Percentiles rank a stretch among this genome's conserved stretches.
Evolutionary conservation across 1,140 invertebrate species (phyloP).

Genomic region (Dinoponera quadriceps): DNA sequence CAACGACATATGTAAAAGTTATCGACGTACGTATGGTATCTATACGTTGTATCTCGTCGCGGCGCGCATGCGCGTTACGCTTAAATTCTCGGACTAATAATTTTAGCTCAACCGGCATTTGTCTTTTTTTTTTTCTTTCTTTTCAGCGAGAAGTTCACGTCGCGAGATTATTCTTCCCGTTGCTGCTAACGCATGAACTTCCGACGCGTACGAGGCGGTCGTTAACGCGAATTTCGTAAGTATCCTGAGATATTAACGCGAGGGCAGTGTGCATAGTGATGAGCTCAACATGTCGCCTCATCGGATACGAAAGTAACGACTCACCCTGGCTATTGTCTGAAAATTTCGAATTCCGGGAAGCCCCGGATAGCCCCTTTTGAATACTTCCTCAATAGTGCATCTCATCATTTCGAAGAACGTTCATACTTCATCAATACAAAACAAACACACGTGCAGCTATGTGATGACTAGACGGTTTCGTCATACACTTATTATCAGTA

Average conservation of each 20-base stretch:
- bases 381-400: too few relatives aligned
- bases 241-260: not conserved
- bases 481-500: too few relatives aligned
- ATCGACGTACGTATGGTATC: slow-evolving; percentile 51
- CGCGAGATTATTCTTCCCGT: not conserved
- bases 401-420: too few relatives aligned
- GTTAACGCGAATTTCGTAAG: slow-evolving; percentile 2
- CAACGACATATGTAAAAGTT: slow-evolving; percentile 48
- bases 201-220: not conserved
- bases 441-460: too few relatives aligned
- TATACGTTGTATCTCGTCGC: not conserved
- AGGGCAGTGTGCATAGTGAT: too few relatives aligned
- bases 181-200: not conserved
- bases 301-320: too few relatives aligned
- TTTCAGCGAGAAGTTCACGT: not conserved
- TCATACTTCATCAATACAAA: too few relatives aligned
- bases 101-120: slow-evolving; percentile 34
- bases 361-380: too few relatives aligned
- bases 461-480: too few relatives aligned
- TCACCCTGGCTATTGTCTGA: too few relatives aligned
- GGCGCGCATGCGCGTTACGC: slow-evolving; percentile 10
- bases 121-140: not conserved
- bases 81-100: slow-evolving; percentile 21
- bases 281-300: too few relatives aligned
- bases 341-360: too few relatives aligned